Conservation (phyloP, 2,888 invertebrate species). For the Ceramica pisi region DNA sequence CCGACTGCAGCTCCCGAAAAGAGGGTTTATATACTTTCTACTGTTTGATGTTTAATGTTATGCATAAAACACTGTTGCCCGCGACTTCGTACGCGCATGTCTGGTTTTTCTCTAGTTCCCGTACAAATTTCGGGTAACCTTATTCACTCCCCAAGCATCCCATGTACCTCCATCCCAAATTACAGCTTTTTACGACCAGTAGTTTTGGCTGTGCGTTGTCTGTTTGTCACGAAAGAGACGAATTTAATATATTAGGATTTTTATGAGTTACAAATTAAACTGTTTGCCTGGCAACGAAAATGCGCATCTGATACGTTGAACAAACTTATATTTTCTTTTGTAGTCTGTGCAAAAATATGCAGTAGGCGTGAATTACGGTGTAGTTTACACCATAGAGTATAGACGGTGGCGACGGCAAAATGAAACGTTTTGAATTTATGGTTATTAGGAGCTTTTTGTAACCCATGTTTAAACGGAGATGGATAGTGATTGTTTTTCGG, state of each 20-base stretch:
- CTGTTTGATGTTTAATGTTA: not conserved
- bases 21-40: not conserved
- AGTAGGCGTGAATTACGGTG: slow-evolving; percentile 43
- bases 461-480: slow-evolving; percentile 1
- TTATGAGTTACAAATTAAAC: not conserved
- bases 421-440: slow-evolving; percentile 52
- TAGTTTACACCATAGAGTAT: slow-evolving; percentile 33
- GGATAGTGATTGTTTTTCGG: slow-evolving; percentile 4
- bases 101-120: too few relatives aligned
- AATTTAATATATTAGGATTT: too few relatives aligned
- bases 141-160: too few relatives aligned
- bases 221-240: too few relatives aligned
- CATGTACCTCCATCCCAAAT: too few relatives aligned
- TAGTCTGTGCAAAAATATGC: slow-evolving; percentile 33
- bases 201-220: too few relatives aligned
- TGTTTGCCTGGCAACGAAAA: slow-evolving; percentile 9
- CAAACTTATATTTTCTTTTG: slow-evolving; percentile 33
- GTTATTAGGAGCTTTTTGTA: slow-evolving; percentile 42
- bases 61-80: too few relatives aligned
- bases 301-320: not conserved
- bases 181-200: too few relatives aligned
- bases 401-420: slow-evolving; percentile 40
- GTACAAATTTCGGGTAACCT: too few relatives aligned
- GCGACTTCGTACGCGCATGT: too few relatives aligned
- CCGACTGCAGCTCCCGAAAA: too few relatives aligned